These are phyloP conservation scores for Elephas maximus DNA, from an alignment of 2,113 vertebrate species.

Conservation along the genomic window DNA sequence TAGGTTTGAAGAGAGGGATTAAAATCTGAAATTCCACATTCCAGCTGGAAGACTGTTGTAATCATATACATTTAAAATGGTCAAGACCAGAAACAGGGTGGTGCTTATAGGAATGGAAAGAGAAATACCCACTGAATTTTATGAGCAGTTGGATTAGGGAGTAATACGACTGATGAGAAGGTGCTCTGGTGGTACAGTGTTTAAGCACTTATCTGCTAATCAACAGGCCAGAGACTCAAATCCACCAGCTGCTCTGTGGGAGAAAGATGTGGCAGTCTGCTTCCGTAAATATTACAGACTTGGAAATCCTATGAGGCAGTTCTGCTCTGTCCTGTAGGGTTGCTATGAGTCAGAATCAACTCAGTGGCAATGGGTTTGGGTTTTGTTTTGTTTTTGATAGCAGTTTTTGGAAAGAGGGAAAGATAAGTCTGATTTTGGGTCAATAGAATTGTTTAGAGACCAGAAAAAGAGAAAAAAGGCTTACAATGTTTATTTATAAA, in stretches of 20 bases:
- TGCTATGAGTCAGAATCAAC: background rate
- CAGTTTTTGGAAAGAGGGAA: constrained; percentile 46
- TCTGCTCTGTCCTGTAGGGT: background rate
- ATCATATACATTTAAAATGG: background rate
- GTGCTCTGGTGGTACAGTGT: background rate
- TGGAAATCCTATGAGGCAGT: background rate
- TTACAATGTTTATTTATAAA: constrained; percentile 49
- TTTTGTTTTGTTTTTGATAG: background rate
- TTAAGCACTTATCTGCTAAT: background rate
- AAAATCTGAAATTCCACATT: constrained; percentile 52
- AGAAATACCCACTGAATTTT: constrained; percentile 37
- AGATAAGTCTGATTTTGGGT: constrained; percentile 14
- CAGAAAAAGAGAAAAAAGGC: background rate
- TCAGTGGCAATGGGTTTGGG: too few species aligned
- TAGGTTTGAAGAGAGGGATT: constrained; percentile 19
- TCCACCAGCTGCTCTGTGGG: background rate
- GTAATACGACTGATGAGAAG: background rate
- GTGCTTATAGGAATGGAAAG: constrained; percentile 6
- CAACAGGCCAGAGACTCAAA: background rate
- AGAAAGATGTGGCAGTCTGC: background rate
- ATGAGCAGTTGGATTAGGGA: constrained; percentile 10
- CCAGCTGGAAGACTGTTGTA: background rate
- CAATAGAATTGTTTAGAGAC: constrained; percentile 11
- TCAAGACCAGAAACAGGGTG: background rate
- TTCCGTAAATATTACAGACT: background rate